phyloP scores from a whole-genome alignment of 35 echinoderm and acorn worm species.

The Diadema setosum region DNA sequence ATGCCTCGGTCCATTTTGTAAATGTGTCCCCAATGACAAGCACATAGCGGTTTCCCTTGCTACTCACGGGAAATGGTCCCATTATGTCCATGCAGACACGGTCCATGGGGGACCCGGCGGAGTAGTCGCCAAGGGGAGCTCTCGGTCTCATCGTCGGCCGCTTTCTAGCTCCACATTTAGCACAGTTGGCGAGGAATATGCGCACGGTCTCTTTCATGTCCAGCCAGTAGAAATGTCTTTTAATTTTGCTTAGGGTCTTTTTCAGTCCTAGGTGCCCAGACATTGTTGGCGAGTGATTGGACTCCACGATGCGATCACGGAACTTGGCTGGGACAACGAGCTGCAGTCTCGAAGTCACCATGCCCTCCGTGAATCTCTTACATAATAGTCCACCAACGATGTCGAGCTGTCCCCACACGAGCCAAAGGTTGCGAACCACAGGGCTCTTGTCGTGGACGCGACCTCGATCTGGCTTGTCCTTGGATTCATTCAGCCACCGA shows the following conservation, averaged over 20 bases:
- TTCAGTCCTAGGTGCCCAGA: not conserved
- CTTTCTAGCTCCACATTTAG: slow-evolving; percentile 11
- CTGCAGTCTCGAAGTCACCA: not conserved
- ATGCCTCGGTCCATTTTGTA: slow-evolving; percentile 24
- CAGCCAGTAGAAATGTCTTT: not conserved
- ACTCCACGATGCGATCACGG: not conserved
- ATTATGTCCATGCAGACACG: not conserved
- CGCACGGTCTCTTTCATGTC: not conserved
- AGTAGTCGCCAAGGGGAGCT: not conserved
- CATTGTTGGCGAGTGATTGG: not conserved
- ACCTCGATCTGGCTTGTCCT: not conserved
- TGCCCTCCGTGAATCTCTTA: not conserved
- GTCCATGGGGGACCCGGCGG: not conserved
- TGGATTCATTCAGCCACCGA: not conserved
- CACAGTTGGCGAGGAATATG: not conserved
- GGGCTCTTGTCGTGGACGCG: not conserved
- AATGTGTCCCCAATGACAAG: slow-evolving; percentile 27
- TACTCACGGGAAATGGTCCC: slow-evolving; percentile 26
- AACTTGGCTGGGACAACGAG: not conserved
- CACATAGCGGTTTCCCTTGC: slow-evolving; percentile 9
- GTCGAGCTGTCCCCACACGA: not conserved
- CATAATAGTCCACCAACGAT: not conserved
- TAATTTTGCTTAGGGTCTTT: not conserved
- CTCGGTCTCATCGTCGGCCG: not conserved
- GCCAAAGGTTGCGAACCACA: not conserved